Evolutionary conservation across 2,113 vertebrate species (phyloP).

Genomic region (Equus quagga): DNA sequence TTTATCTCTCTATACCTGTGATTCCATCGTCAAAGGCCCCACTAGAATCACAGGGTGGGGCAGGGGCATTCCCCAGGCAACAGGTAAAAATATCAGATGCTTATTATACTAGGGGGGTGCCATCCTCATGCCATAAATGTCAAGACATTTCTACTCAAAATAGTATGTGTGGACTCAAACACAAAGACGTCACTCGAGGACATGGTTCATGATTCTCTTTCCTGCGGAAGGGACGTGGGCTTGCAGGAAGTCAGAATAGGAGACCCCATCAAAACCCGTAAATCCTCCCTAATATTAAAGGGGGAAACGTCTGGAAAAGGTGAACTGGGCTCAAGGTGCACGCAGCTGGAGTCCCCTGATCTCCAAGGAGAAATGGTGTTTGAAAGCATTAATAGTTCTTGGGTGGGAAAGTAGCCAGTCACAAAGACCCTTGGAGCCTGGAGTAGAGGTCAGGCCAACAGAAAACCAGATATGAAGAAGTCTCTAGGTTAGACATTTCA

Average conservation of each 20-base stretch:
- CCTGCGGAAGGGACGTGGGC: background rate
- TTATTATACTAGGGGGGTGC: background rate
- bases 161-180: background rate
- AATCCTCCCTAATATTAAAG: background rate
- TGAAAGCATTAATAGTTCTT: background rate
- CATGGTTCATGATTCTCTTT: background rate
- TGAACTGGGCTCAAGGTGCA: no score
- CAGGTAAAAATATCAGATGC: background rate
- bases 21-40: no score
- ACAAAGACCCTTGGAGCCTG: no score
- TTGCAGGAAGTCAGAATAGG: background rate
- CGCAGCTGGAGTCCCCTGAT: background rate
- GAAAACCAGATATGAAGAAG: background rate
- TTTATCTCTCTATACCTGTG: background rate
- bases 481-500: background rate
- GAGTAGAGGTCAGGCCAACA: background rate
- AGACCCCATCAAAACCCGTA: background rate
- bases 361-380: background rate
- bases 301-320: background rate
- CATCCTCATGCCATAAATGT: background rate
- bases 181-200: background rate
- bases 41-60: no score
- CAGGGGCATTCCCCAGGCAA: no score
- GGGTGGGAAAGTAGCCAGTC: background rate
- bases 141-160: background rate